These are phyloP conservation scores for Apodemus speciosus DNA, from an alignment of 2,113 vertebrate genomes.

Conservation along the genomic window DNA sequence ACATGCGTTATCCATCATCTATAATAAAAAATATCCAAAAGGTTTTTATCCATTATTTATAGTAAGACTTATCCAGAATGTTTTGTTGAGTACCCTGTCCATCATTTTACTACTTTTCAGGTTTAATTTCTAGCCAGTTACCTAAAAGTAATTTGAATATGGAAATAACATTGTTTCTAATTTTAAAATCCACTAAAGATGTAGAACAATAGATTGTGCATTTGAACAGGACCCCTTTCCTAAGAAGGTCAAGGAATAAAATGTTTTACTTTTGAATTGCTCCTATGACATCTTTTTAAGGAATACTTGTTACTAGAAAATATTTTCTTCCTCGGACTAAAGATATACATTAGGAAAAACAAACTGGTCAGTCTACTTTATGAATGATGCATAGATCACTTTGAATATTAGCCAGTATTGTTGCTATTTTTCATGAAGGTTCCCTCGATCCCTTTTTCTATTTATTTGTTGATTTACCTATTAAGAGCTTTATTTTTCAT, in stretches of 20 bases:
- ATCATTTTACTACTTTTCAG: not conserved
- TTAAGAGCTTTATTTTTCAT: not conserved
- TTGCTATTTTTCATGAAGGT: not conserved
- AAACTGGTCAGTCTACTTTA: not conserved
- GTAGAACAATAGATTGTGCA: not conserved
- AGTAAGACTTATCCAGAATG: not conserved
- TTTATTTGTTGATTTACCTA: not conserved
- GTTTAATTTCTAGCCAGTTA: not conserved
- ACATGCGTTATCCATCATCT: not conserved
- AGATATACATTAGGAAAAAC: not conserved
- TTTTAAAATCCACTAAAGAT: not conserved
- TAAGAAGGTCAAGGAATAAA: slow-evolving; percentile 7
- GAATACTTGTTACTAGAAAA: not conserved
- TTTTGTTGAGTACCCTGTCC: slow-evolving; percentile 12
- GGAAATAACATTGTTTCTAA: slow-evolving; percentile 6
- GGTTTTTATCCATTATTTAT: not conserved
- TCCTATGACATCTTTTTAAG: not conserved
- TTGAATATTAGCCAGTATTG: slow-evolving; percentile 1
- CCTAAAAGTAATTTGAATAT: slow-evolving; percentile 28
- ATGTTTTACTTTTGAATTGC: not conserved
- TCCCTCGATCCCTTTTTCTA: not conserved
- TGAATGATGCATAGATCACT: not conserved
- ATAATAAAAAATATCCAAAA: slow-evolving; percentile 1
- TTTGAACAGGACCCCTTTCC: not conserved
- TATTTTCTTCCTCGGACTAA: not conserved